Conservation (phyloP, 1,140 invertebrate species). For the Trichoplusia ni region DNA sequence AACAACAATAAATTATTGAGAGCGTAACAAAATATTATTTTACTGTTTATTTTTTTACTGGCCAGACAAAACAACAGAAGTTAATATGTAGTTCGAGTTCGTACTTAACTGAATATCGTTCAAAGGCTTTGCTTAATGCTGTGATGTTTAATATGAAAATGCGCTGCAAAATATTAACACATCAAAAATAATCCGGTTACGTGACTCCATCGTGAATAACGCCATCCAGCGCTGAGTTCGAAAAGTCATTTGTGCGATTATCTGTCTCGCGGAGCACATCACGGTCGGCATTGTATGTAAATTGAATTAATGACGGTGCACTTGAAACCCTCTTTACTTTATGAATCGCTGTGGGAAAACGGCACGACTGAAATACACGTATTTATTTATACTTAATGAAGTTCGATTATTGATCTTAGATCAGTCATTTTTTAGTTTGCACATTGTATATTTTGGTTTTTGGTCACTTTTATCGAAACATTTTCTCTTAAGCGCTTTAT, state of each 20-base stretch:
- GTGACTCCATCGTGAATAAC: constrained; percentile 36
- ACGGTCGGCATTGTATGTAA: constrained; percentile 62
- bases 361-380: background rate
- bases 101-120: too few relatives aligned
- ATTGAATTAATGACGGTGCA: constrained; percentile 71
- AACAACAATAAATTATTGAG: constrained; percentile 17
- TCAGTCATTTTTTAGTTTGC: too few relatives aligned
- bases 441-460: too few relatives aligned
- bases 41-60: background rate
- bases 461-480: too few relatives aligned
- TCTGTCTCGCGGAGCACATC: constrained; percentile 71
- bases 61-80: background rate
- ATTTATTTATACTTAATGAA: background rate
- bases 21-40: background rate
- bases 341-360: constrained; percentile 28
- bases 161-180: constrained; percentile 9
- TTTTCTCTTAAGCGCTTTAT: too few relatives aligned
- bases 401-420: too few relatives aligned
- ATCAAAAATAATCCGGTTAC: constrained; percentile 19
- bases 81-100: too few relatives aligned
- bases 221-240: constrained; percentile 50
- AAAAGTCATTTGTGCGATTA: constrained; percentile 77
- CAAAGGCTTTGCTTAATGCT: too few relatives aligned
- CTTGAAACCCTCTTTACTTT: constrained; percentile 41
- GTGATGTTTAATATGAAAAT: constrained; percentile 14